A percentile compares a stretch with the other conserved stretches of the same genome.
phyloP scores from a whole-genome alignment of 2,888 invertebrate genomes.

The Chaetoderma sp. region DNA sequence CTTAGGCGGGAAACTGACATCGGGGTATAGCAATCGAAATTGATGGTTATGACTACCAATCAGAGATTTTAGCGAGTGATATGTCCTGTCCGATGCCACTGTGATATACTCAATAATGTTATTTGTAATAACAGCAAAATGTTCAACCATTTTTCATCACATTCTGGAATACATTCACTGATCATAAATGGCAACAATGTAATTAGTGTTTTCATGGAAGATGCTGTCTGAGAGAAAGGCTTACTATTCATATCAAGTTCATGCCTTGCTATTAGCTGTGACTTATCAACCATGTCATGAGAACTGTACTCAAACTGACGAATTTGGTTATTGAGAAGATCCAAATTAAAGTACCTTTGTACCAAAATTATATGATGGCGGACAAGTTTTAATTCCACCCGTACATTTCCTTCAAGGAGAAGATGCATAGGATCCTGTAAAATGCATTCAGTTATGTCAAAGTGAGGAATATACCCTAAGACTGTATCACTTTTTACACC shows the following conservation, averaged over 20 bases:
- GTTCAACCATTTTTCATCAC: neutral
- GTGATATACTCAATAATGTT: neutral
- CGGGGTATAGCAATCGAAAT: slow-evolving; percentile 23
- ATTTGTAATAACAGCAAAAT: neutral
- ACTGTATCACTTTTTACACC: neutral
- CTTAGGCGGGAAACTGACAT: slow-evolving; percentile 22
- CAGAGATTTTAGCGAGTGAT: neutral
- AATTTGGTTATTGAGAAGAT: slow-evolving; percentile 2
- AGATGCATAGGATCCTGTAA: slow-evolving; percentile 21
- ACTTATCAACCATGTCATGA: neutral
- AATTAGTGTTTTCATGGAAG: neutral
- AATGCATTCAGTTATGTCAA: slow-evolving; percentile 1
- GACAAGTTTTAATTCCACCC: neutral
- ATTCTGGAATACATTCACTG: neutral
- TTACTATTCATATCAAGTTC: too few relatives aligned
- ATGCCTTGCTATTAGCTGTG: too few relatives aligned
- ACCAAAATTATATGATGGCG: neutral
- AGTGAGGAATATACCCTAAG: neutral
- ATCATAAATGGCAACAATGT: neutral
- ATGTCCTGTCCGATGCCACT: neutral
- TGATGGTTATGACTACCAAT: neutral
- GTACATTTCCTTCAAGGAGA: slow-evolving; percentile 12
- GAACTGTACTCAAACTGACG: slow-evolving; percentile 3
- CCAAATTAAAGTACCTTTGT: slow-evolving; percentile 3
- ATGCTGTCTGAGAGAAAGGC: neutral